Conservation (phyloP, 2,113 vertebrate species). For the Rhegmatorhina hoffmannsi region DNA sequence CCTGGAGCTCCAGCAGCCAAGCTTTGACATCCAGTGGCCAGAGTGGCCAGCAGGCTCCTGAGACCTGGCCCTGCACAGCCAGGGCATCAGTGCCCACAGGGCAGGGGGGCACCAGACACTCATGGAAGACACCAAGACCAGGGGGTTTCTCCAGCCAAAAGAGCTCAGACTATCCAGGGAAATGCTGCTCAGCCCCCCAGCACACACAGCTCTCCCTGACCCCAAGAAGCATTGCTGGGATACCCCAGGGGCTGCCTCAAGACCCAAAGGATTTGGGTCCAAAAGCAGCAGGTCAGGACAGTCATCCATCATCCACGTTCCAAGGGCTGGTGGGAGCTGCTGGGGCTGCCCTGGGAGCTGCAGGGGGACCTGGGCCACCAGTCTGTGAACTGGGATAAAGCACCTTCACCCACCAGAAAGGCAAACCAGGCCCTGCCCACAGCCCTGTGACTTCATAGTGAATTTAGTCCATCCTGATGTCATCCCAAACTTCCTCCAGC, state of each 20-base stretch:
- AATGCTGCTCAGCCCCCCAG: background rate
- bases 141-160: background rate
- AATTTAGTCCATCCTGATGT: background rate
- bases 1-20: background rate
- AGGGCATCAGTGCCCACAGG: background rate
- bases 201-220: background rate
- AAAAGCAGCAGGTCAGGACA: background rate
- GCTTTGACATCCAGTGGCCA: constrained; percentile 18
- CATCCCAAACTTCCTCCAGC: background rate
- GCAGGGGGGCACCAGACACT: too few relatives aligned
- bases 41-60: background rate
- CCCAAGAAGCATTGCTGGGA: background rate
- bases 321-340: background rate
- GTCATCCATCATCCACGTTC: background rate
- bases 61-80: background rate
- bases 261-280: background rate
- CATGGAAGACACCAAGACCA: background rate
- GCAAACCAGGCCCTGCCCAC: background rate
- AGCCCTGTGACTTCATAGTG: background rate
- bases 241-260: background rate
- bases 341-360: background rate
- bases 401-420: background rate
- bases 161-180: background rate
- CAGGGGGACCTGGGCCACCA: background rate
- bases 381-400: background rate